Base-by-base conservation (phyloP, 2,113 vertebrate genomes). In the Glaucomys volans region DNA sequence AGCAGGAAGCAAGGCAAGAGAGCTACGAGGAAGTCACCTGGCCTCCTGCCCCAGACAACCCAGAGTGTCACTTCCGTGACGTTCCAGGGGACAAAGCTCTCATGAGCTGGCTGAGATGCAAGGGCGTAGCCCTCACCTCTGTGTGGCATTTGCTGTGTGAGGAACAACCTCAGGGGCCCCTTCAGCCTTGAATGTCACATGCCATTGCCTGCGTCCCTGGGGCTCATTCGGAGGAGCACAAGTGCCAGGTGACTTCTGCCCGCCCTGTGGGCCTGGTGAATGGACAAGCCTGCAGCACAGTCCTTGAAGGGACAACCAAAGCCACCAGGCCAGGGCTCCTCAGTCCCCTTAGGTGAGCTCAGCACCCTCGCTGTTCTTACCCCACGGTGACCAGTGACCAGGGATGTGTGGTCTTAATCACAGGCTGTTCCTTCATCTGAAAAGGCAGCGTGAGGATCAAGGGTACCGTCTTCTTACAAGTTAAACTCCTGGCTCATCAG, bases 381-480 rank as follows among this genome's bases (percentile, higher is more conserved):
- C 74, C 47, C 3, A 35, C 44, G 0, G 44, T 79, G 77, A 9
- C 44, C 44, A 44, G 37, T 74, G 52, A 54, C 75, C 90, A 71
- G 10, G 0, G 66, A 18, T 2, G 64, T 75, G 13, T 77, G 76
- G 77, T 82, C 89, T 96, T 98, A 96, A 97, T 97, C 95, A 97
- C 84, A 95, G 94, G 81, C 95, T 95, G 85, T 92, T 92, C 77
- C 47, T 97, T 94, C 93, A 89, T 82, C 83, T 67, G 81, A 86
- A 76, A 75, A 81, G 92, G 77, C 80, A 81, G 82, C 8, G 1
- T 42, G 42, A 75, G 82, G 32, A 94, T 95, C 90, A 80, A 95
- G 93, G 85, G 88, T 26, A 59, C 95, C 96, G 93, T 97, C 84
- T 67, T 96, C 87, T 96, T 90, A 96, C 96, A 96, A 96, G 87